These are phyloP conservation scores for Tipula helvola DNA, from an alignment of 2,888 invertebrate genomes.

Conservation along the genomic window DNA sequence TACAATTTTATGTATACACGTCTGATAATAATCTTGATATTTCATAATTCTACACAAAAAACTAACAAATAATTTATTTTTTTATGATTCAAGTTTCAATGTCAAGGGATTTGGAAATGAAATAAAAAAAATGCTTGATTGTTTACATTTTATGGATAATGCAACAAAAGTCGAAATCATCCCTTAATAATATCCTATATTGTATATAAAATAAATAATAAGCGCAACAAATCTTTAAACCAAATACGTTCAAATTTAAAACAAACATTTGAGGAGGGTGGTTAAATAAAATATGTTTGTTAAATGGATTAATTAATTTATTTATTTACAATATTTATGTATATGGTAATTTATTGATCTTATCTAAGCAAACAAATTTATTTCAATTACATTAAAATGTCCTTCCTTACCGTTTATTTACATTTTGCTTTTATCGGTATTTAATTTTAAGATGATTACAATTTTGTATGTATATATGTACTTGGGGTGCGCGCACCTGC, in stretches of 20 bases:
- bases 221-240: not conserved
- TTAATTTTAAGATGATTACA: not conserved
- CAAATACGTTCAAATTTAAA: not conserved
- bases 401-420: not conserved
- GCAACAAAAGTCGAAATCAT: constrained; percentile 4
- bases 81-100: not conserved
- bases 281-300: not conserved
- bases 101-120: not conserved
- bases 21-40: not conserved
- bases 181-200: not conserved
- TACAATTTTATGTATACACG: not conserved
- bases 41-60: not conserved
- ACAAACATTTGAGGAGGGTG: not conserved
- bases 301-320: not conserved
- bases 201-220: not conserved
- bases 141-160: not conserved
- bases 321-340: not conserved
- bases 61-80: not conserved
- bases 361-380: not conserved
- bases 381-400: not conserved
- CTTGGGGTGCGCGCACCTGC: not conserved
- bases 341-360: not conserved
- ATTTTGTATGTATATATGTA: not conserved
- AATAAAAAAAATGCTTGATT: not conserved
- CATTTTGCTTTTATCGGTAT: not conserved